Percentiles rank a stretch among this genome's conserved stretches.
phyloP scores from a whole-genome alignment of 2,797 vertebrate species.

The Hapalemur alaotrensis region DNA sequence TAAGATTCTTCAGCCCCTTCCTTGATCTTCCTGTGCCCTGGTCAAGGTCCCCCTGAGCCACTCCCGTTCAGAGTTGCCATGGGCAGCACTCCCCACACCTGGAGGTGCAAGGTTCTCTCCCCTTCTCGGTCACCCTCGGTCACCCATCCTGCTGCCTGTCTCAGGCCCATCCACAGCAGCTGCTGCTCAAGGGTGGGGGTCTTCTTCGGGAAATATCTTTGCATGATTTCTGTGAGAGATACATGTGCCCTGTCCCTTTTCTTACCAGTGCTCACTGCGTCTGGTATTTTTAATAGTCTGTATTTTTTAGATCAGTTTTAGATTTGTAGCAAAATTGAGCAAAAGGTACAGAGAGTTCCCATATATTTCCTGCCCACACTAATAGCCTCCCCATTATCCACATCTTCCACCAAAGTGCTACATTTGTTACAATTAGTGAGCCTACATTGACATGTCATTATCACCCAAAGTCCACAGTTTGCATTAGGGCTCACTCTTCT shows the following conservation, averaged over 20 bases:
- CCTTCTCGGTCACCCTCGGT: rapidly evolving
- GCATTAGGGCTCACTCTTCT: neutral
- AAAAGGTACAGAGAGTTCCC: neutral
- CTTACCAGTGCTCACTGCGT: neutral
- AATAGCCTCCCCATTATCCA: neutral
- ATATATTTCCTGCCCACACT: neutral
- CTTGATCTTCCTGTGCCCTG: neutral
- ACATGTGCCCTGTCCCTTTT: neutral
- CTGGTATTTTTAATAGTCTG: neutral
- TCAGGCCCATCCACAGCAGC: neutral
- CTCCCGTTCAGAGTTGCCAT: neutral
- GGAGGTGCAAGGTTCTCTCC: neutral
- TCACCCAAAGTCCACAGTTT: neutral
- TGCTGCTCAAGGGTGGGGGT: neutral
- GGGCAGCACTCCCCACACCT: neutral
- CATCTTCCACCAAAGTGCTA: neutral
- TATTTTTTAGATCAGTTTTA: neutral
- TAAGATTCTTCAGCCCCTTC: neutral
- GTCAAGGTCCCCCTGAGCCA: neutral
- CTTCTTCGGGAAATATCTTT: neutral
- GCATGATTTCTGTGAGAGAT: neutral
- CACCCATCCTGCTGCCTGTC: neutral
- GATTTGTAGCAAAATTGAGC: neutral
- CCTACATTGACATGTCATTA: neutral
- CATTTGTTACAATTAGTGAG: neutral